These are phyloP conservation scores for Volucella inanis DNA, from an alignment of 2,888 invertebrate species.

Conservation along the genomic window DNA sequence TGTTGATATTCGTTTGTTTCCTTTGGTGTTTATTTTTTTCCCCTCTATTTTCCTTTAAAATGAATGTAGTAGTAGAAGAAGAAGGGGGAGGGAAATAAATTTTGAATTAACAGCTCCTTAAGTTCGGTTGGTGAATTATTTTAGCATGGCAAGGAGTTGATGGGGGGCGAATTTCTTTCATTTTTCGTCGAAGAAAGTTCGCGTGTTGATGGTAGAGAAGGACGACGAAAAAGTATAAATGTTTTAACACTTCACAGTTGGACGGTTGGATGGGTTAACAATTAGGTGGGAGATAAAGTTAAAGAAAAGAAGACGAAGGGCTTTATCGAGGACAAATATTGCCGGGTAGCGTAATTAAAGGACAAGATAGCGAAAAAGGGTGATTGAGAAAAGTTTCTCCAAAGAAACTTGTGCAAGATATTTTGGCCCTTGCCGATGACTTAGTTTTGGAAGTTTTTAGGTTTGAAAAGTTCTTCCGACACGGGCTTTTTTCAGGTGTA, in stretches of 20 bases:
- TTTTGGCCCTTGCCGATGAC: too few species aligned
- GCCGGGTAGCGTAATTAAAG: neutral
- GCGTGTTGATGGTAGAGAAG: neutral
- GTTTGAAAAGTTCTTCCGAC: too few species aligned
- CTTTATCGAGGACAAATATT: too few species aligned
- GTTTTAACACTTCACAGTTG: constrained; percentile 56
- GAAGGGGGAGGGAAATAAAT: constrained; percentile 31
- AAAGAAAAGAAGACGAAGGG: too few species aligned
- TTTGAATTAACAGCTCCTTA: constrained; percentile 56
- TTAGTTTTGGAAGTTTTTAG: too few species aligned
- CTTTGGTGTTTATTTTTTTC: constrained; percentile 28
- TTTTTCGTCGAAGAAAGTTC: constrained; percentile 1
- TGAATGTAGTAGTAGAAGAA: too few species aligned
- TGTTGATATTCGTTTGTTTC: constrained; percentile 14
- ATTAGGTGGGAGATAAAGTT: neutral
- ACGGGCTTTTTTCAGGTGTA: too few species aligned
- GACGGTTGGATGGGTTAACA: constrained; percentile 28
- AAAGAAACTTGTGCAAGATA: too few species aligned
- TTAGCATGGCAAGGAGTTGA: constrained; percentile 32
- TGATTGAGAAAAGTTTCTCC: neutral
- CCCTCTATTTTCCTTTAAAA: neutral
- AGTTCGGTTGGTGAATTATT: constrained; percentile 59
- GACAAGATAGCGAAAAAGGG: neutral
- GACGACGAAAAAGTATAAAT: constrained; percentile 18
- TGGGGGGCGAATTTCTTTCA: constrained; percentile 1